Conservation (phyloP, 2,888 invertebrate genomes). For the Pandemis heparana region DNA sequence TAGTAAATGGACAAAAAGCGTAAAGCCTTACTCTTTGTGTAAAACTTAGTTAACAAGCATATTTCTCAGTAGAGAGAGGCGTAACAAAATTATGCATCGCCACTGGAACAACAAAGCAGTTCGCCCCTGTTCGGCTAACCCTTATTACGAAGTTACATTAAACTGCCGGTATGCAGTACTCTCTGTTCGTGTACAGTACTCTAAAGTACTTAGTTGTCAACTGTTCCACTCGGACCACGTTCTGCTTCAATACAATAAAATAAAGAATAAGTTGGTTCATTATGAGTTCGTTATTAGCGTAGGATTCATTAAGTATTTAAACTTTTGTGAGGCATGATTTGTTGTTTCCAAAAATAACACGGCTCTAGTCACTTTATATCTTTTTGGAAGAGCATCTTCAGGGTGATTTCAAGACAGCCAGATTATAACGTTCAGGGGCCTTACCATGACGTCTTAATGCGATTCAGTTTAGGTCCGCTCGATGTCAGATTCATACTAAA, state of each 20-base stretch:
- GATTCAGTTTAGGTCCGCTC: no score
- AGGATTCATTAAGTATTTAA: no score
- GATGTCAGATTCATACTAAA: no score
- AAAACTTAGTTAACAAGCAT: slow-evolving; percentile 62
- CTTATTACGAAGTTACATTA: slow-evolving; percentile 79
- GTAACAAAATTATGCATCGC: slow-evolving; percentile 75
- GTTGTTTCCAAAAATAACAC: no score
- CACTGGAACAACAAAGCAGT: slow-evolving; percentile 58
- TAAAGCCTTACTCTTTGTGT: slow-evolving; percentile 28
- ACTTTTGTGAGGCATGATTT: no score
- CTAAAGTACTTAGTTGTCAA: slow-evolving; percentile 65
- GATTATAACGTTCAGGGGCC: no score
- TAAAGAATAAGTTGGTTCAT: slow-evolving; percentile 36
- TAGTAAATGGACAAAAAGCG: background rate
- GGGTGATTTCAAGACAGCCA: no score
- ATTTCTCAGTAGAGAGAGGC: slow-evolving; percentile 70
- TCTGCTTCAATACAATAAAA: slow-evolving; percentile 48
- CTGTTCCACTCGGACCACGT: slow-evolving; percentile 62
- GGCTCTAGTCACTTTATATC: no score
- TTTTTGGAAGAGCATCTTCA: no score
- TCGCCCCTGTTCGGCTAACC: slow-evolving; percentile 61
- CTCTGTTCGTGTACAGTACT: slow-evolving; percentile 48
- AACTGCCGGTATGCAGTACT: slow-evolving; percentile 60
- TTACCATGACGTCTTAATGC: no score
- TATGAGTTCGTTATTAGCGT: slow-evolving; percentile 3